phyloP scores from a whole-genome alignment of 2,113 vertebrate species.

The Dipodomys spectabilis region DNA sequence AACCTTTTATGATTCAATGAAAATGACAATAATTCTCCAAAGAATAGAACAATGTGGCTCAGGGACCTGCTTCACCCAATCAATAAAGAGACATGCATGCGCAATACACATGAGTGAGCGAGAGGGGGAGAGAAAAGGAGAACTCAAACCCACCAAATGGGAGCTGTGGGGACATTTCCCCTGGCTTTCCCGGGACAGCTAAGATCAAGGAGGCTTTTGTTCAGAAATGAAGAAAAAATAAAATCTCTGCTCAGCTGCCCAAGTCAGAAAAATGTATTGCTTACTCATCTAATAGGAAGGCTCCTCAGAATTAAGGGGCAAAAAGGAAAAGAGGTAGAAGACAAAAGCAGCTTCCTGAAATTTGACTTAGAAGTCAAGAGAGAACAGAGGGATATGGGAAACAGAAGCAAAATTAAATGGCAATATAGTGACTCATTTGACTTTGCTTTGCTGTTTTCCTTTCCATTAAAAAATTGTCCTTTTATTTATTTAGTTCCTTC shows the following conservation, averaged over 20 bases:
- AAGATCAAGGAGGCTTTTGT: background rate
- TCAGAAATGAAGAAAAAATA: background rate
- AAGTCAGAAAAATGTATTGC: background rate
- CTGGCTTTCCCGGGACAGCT: background rate
- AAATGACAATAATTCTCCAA: background rate
- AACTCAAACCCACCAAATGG: background rate
- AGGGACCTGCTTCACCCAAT: background rate
- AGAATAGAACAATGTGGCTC: background rate
- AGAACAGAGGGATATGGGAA: background rate
- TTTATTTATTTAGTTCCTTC: too few relatives aligned
- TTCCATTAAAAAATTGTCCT: background rate
- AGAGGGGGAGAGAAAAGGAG: too few relatives aligned
- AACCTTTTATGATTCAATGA: background rate
- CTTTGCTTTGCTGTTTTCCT: background rate
- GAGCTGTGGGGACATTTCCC: background rate
- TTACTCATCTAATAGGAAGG: background rate
- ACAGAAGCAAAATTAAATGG: slow-evolving; percentile 24
- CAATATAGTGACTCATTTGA: background rate
- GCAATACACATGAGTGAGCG: too few relatives aligned
- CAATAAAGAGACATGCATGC: too few relatives aligned
- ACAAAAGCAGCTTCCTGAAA: background rate
- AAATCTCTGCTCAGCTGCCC: background rate
- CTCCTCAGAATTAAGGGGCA: background rate
- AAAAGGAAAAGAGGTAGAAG: background rate
- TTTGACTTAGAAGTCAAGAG: too few relatives aligned